A percentile compares a stretch with the other conserved stretches of the same genome.
These are phyloP conservation scores for Pelodiscus sinensis DNA, from an alignment of 2,113 vertebrate species.

Conservation along the genomic window DNA sequence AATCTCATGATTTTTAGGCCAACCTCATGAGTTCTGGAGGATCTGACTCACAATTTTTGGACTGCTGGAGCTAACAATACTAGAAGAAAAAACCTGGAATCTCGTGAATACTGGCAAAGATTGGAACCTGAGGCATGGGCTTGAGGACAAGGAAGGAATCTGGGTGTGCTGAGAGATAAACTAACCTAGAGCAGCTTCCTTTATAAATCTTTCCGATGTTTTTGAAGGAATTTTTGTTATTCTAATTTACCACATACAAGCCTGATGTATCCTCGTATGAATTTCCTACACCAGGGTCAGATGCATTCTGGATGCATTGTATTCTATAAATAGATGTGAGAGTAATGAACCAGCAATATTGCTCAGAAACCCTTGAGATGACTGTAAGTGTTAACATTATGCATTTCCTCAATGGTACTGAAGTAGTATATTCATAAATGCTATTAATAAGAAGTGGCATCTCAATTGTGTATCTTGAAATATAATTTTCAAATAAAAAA, in stretches of 20 bases:
- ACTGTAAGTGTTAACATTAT: neutral
- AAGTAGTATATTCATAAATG: neutral
- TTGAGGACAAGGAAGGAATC: neutral
- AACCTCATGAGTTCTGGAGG: neutral
- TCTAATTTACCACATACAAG: neutral
- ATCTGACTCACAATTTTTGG: neutral
- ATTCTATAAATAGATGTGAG: neutral
- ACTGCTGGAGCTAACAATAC: neutral
- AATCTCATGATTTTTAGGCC: neutral
- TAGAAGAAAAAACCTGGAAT: neutral
- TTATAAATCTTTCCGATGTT: conserved; percentile 1
- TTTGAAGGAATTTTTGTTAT: neutral
- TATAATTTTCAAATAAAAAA: conserved; percentile 30
- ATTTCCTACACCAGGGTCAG: conserved; percentile 6
- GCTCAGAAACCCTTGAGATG: neutral
- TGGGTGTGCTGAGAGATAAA: neutral
- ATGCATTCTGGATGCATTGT: conserved; percentile 1
- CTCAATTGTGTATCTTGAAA: neutral
- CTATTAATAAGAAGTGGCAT: neutral
- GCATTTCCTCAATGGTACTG: neutral
- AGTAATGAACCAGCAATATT: neutral
- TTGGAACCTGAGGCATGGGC: neutral
- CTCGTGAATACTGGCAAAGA: neutral
- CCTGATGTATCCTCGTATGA: conserved; percentile 2
- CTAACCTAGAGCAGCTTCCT: neutral